Evolutionary conservation across 2,888 invertebrate genomes (phyloP).

Genomic region (Endotricha flammealis): DNA sequence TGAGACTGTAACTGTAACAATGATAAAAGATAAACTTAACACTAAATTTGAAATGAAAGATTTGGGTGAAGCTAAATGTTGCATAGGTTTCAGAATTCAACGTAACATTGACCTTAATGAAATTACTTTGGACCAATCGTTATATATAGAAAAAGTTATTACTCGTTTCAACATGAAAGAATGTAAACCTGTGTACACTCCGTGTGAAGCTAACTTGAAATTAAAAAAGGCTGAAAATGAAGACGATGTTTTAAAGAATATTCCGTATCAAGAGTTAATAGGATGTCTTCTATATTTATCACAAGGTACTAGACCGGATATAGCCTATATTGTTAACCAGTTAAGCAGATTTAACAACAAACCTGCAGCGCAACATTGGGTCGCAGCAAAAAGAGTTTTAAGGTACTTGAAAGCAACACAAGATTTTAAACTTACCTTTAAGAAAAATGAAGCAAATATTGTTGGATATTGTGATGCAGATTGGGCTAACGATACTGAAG

Average conservation of each 20-base stretch:
- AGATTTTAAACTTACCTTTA: constrained; percentile 13
- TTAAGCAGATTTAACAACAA: constrained; percentile 24
- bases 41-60: constrained; percentile 19
- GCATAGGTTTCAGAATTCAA: constrained; percentile 17
- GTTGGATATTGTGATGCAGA: constrained; percentile 25
- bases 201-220: constrained; percentile 14
- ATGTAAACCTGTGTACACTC: constrained; percentile 16
- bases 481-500: constrained; percentile 25
- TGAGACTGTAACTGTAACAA: background rate
- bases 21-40: constrained; percentile 15
- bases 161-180: constrained; percentile 16
- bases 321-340: constrained; percentile 20
- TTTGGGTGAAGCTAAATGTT: constrained; percentile 16
- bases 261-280: constrained; percentile 18
- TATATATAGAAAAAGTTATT: too few species aligned
- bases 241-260: constrained; percentile 8
- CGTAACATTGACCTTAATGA: constrained; percentile 7
- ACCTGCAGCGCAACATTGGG: constrained; percentile 19
- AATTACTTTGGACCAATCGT: constrained; percentile 16
- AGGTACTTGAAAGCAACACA: constrained; percentile 24
- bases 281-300: constrained; percentile 18
- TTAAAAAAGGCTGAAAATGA: constrained; percentile 10
- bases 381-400: constrained; percentile 19
- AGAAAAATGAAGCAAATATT: constrained; percentile 7
- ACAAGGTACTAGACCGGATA: constrained; percentile 25